Evolutionary conservation across 1,140 invertebrate species (phyloP), one percentile per base, ranked within the genome.

Genomic region (Aphaenogaster rudis): DNA sequence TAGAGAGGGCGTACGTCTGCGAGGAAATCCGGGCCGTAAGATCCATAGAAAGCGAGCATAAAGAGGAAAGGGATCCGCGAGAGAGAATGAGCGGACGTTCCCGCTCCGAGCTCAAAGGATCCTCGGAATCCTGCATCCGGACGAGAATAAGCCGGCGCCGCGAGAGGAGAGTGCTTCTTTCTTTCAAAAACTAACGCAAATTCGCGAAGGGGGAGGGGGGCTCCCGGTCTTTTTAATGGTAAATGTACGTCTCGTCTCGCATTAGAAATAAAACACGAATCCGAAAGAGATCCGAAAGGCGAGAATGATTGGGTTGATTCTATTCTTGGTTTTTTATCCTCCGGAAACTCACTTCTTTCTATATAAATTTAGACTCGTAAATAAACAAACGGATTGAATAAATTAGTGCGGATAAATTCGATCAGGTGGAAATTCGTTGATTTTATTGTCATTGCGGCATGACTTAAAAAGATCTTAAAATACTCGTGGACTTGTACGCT

Each of bases 21-120:
- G 91, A 94, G 94, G 94, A 95, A 95, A 94, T 94, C 94, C 94
- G 93, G 93, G 66, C 92, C 92, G 92, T 93, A 93, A 91, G 93
- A 94, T 94, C 93, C 92, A 91, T 93, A 92, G 93, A 93, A 94
- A 91, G 89, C 87, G 90, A 88, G 78, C 88, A 93, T 93, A 94
- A 94, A 94, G 93, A 93, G 91, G 88, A 61, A 66, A 88, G 85
- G 79, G 74, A 88, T n/a, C 48, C 36, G 63, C 67, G 87, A 69
- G 33, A 48, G 81, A 61, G 82, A 84, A 69, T 72, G 71, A 88
- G 71, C 84, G 88, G 77, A 85, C 77, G 79, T 50, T 89, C 13
- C 36, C 59, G 59, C 33, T 28, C 17, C 21, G 36, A 39, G 74
- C 61, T 90, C 87, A 90, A 86, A 87, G 88, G 76, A 67, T 86